These are phyloP conservation scores for Promerops cafer DNA, from an alignment of 2,113 vertebrate genomes.

Conservation along the genomic window DNA sequence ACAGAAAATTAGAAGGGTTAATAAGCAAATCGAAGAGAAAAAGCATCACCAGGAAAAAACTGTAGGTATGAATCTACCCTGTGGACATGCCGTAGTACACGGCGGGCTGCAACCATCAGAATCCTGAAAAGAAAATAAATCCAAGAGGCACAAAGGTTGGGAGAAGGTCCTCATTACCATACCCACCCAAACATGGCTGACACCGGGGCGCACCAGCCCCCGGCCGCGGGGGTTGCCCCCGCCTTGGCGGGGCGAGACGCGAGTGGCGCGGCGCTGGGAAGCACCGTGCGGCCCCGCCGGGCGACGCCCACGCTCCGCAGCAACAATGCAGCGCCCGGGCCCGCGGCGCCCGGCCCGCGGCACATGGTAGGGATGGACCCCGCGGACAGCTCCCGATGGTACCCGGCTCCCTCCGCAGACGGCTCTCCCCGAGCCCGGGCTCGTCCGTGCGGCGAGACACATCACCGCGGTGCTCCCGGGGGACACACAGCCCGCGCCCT, in stretches of 20 bases:
- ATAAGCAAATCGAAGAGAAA: not conserved
- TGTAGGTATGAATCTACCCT: not conserved
- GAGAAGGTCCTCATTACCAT: not conserved
- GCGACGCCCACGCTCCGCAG: slow-evolving; percentile 2
- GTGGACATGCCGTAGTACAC: not conserved
- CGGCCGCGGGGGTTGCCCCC: not conserved
- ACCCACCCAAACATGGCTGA: slow-evolving; percentile 66
- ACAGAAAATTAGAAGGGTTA: not conserved
- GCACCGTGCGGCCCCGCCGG: not conserved
- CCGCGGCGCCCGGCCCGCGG: not conserved
- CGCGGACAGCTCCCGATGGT: not conserved
- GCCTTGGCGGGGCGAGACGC: not conserved
- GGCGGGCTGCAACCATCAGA: not conserved
- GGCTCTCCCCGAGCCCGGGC: not conserved
- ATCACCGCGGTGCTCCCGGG: not conserved
- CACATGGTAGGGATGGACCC: not conserved
- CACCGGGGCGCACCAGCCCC: not conserved
- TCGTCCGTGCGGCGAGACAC: not conserved
- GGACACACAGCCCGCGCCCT: not conserved
- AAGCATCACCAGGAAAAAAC: not conserved
- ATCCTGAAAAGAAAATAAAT: not conserved
- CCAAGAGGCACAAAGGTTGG: not conserved
- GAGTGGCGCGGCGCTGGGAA: not conserved
- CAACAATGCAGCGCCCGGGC: not conserved
- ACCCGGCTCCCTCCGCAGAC: not conserved